A percentile compares a stretch with the other conserved stretches of the same genome.
These are phyloP conservation scores for Campopleginae sp. DNA, from an alignment of 2,888 invertebrate species.

Conservation along the genomic window DNA sequence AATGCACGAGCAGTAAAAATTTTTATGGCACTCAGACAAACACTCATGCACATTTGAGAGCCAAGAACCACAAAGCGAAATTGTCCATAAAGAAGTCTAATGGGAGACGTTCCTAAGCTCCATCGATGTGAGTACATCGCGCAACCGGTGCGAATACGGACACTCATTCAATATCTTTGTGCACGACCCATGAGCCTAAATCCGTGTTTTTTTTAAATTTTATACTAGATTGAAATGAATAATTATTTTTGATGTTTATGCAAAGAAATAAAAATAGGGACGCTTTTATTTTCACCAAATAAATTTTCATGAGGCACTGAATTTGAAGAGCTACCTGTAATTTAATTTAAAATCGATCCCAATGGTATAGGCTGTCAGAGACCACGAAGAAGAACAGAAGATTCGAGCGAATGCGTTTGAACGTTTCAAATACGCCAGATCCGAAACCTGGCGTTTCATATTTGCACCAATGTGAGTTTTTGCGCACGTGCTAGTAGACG, in stretches of 20 bases:
- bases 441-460: not conserved
- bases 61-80: slow-evolving; percentile 27
- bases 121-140: not conserved
- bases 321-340: not conserved
- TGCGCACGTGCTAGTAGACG: not conserved
- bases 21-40: slow-evolving; percentile 7
- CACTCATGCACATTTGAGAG: slow-evolving; percentile 13
- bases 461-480: slow-evolving; percentile 8
- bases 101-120: not conserved
- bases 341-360: not conserved
- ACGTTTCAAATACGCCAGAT: not conserved
- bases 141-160: slow-evolving; percentile 15
- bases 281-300: not conserved
- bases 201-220: not conserved
- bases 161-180: not conserved
- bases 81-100: slow-evolving; percentile 35
- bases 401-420: not conserved
- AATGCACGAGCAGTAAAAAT: slow-evolving; percentile 1
- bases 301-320: not conserved
- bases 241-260: not conserved
- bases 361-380: not conserved
- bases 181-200: not conserved
- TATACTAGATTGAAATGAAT: not conserved
- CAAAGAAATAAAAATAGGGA: not conserved
- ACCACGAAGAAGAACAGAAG: not conserved